phyloP scores from a whole-genome alignment of 2,113 vertebrate genomes.

The human region GRCh38 chr14:104371001-104371500 shows the following conservation, averaged over 20 bases:
- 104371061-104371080: not conserved
- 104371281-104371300: fast-evolving
- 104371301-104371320: not conserved
- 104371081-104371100: not conserved
- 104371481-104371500: too few relatives aligned
- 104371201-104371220: fast-evolving
- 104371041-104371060: slow-evolving; percentile 52
- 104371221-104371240: fast-evolving
- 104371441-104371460: fast-evolving
- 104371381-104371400: not conserved
- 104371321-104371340: fast-evolving
- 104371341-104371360: fast-evolving
- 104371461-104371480: not conserved
- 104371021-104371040: slow-evolving; percentile 55
- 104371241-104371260: fast-evolving
- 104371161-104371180: not conserved
- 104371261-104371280: fast-evolving
- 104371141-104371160: not conserved
- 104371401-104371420: fast-evolving
- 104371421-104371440: not conserved
- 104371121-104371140: not conserved
- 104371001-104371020: slow-evolving; percentile 64
- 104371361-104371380: too few relatives aligned
- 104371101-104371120: not conserved
- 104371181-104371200: fast-evolving